Evolutionary conservation across 2,888 invertebrate species (phyloP).

Genomic region (Apamea anceps): DNA sequence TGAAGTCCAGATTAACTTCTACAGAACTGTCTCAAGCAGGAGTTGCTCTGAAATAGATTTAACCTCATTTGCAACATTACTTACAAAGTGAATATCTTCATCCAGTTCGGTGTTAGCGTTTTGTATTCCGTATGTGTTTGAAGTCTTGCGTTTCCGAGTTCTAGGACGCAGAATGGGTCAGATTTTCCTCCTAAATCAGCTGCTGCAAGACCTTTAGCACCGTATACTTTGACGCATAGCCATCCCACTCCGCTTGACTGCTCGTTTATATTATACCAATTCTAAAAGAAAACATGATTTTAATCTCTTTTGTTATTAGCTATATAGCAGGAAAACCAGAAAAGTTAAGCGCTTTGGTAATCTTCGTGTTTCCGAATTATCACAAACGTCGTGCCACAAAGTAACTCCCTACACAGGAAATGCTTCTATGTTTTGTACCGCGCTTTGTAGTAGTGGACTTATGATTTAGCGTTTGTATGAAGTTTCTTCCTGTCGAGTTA

Average conservation of each 20-base stretch:
- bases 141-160: conserved; percentile 97
- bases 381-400: neutral
- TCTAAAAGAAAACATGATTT: conserved; percentile 82
- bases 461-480: too few relatives aligned
- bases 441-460: neutral
- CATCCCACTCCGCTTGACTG: conserved; percentile 95
- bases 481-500: neutral
- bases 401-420: neutral
- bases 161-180: conserved; percentile 99
- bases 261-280: conserved; percentile 89
- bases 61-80: conserved; percentile 75
- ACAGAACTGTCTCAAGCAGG: conserved; percentile 3
- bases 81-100: conserved; percentile 99
- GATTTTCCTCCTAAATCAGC: conserved; percentile 99
- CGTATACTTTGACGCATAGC: conserved; percentile 97
- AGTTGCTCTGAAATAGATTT: conserved; percentile 11
- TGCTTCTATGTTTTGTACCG: neutral
- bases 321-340: neutral
- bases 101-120: conserved; percentile 98
- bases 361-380: neutral
- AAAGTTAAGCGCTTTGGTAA: neutral
- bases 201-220: conserved; percentile 95
- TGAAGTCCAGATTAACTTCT: conserved; percentile 16
- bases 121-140: conserved; percentile 99
- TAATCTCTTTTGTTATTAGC: neutral